Conservation (phyloP, 2,888 invertebrate species). For the Ophion ellenae region DNA sequence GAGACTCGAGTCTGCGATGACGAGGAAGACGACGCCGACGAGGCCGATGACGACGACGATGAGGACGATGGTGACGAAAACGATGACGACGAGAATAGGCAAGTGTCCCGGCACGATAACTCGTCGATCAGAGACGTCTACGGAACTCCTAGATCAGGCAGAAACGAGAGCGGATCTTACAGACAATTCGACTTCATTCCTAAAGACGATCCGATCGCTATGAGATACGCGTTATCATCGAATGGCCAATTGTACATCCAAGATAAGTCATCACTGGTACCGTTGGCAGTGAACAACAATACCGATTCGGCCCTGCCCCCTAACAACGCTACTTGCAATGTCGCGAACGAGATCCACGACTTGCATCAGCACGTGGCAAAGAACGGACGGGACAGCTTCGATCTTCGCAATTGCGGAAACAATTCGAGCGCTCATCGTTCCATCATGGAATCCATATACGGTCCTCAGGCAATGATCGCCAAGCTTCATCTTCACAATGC, state of each 20-base stretch:
- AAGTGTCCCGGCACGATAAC: background rate
- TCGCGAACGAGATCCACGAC: conserved; percentile 47
- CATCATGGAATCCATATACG: conserved; percentile 78
- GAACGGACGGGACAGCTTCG: conserved; percentile 71
- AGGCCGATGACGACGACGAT: conserved; percentile 20
- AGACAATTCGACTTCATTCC: conserved; percentile 58
- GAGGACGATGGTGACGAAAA: conserved; percentile 4
- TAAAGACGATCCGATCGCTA: conserved; percentile 32
- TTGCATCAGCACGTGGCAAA: conserved; percentile 69
- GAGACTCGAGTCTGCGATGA: conserved; percentile 20
- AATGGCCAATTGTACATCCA: conserved; percentile 35
- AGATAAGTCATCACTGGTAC: conserved; percentile 8
- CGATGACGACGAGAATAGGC: conserved; percentile 4
- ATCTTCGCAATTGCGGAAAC: conserved; percentile 69
- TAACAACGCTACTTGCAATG: conserved; percentile 17
- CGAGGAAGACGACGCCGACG: conserved; percentile 17
- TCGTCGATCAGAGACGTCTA: conserved; percentile 54
- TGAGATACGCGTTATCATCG: conserved; percentile 38
- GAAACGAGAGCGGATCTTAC: conserved; percentile 51
- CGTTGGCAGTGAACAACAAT: conserved; percentile 8
- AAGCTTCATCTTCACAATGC: conserved; percentile 73
- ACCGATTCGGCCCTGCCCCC: conserved; percentile 25
- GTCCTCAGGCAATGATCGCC: conserved; percentile 70
- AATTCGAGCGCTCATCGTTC: conserved; percentile 70
- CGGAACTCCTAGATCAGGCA: conserved; percentile 24